Percentiles rank a stretch among this genome's conserved stretches.
These are phyloP conservation scores for Alligator mississippiensis DNA, from an alignment of 2,113 vertebrate genomes.

Conservation along the genomic window DNA sequence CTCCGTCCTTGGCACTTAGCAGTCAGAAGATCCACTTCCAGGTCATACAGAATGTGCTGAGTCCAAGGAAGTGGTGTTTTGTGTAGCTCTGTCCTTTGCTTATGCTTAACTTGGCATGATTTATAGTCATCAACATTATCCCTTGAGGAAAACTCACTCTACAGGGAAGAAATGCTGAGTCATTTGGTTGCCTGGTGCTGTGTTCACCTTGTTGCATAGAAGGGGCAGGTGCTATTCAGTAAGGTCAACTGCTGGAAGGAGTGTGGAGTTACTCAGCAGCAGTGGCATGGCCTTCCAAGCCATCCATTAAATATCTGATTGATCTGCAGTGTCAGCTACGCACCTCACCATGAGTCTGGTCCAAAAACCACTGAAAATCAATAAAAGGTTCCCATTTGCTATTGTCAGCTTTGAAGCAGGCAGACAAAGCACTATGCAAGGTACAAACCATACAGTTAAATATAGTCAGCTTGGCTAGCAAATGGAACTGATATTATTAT, in stretches of 20 bases:
- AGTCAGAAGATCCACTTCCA: neutral
- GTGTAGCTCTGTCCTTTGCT: neutral
- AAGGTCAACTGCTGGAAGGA: conserved; percentile 19
- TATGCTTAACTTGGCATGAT: neutral
- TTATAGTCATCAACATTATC: neutral
- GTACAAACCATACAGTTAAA: accelerated
- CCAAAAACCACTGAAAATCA: neutral
- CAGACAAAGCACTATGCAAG: neutral
- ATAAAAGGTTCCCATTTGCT: neutral
- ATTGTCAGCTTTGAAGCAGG: neutral
- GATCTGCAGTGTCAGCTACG: neutral
- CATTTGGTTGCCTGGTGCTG: neutral
- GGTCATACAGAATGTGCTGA: neutral
- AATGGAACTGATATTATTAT: neutral
- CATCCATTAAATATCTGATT: accelerated
- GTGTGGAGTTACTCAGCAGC: neutral
- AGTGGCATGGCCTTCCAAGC: neutral
- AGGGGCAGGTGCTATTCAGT: neutral
- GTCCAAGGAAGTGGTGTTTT: neutral
- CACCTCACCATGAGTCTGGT: neutral
- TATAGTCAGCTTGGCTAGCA: neutral
- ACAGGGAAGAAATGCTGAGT: neutral
- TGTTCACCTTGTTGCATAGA: neutral
- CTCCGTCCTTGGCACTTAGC: neutral
- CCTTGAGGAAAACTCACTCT: accelerated